Conservation (phyloP, 2,113 vertebrate species). For the Nyctibius bracteatus region DNA sequence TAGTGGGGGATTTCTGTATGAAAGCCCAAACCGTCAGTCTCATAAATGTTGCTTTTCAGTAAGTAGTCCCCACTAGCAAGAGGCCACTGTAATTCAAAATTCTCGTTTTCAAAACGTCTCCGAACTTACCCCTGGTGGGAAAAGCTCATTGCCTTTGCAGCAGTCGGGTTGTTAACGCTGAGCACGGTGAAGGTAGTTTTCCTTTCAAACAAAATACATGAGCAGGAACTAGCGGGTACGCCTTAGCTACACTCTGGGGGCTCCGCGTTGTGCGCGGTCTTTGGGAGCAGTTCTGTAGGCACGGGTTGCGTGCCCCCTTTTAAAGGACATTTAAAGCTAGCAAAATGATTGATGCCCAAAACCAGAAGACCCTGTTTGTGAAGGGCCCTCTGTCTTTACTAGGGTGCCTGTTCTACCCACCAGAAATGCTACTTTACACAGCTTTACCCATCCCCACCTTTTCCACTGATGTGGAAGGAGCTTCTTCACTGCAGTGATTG, state of each 20-base stretch:
- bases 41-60: constrained; percentile 45
- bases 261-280: background rate
- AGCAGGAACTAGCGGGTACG: background rate
- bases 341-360: background rate
- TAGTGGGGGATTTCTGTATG: background rate
- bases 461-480: background rate
- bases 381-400: background rate
- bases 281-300: background rate
- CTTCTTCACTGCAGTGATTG: background rate
- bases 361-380: background rate
- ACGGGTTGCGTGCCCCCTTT: background rate
- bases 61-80: background rate
- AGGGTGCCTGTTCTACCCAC: background rate
- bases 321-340: background rate
- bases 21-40: background rate
- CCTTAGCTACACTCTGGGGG: background rate
- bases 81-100: constrained; percentile 29
- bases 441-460: background rate
- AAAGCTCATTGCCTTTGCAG: background rate
- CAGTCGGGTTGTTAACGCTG: background rate
- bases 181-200: background rate
- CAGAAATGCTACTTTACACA: background rate
- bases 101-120: constrained; percentile 36
- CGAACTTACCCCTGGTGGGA: background rate
- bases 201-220: constrained; percentile 38